These are phyloP conservation scores for Stictocephala bisonia DNA, from an alignment of 2,888 invertebrate genomes.

Conservation along the genomic window DNA sequence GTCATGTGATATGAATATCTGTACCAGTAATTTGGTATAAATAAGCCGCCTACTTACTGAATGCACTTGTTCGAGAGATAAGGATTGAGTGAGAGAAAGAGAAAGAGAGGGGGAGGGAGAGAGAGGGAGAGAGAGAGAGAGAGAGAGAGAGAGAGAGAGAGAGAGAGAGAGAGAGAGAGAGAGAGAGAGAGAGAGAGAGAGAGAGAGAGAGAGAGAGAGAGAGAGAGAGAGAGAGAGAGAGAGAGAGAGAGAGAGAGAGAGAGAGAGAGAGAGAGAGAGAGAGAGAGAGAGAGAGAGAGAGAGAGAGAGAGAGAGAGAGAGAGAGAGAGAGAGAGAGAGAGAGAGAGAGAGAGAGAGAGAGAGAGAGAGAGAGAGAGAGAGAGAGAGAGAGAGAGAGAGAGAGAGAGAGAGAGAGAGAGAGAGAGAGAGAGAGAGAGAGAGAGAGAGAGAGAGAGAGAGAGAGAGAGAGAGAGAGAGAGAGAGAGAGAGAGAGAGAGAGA, in stretches of 20 bases:
- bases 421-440: too few relatives aligned
- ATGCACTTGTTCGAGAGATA: background rate
- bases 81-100: conserved; percentile 14
- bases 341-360: conserved; percentile 45
- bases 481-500: too few relatives aligned
- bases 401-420: too few relatives aligned
- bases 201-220: conserved; percentile 56
- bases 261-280: conserved; percentile 52
- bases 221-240: conserved; percentile 47
- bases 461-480: too few relatives aligned
- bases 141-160: conserved; percentile 18
- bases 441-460: too few relatives aligned
- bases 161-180: conserved; percentile 22
- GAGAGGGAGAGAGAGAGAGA: conserved; percentile 15
- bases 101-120: conserved; percentile 4
- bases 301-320: conserved; percentile 19
- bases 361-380: conserved; percentile 44
- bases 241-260: conserved; percentile 51
- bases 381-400: conserved; percentile 12
- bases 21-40: too few relatives aligned
- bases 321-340: conserved; percentile 45
- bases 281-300: conserved; percentile 35
- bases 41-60: background rate
- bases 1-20: too few relatives aligned
- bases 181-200: conserved; percentile 52